Base-by-base conservation (phyloP, 2,113 vertebrate species). In the Syngnathus typhle region DNA sequence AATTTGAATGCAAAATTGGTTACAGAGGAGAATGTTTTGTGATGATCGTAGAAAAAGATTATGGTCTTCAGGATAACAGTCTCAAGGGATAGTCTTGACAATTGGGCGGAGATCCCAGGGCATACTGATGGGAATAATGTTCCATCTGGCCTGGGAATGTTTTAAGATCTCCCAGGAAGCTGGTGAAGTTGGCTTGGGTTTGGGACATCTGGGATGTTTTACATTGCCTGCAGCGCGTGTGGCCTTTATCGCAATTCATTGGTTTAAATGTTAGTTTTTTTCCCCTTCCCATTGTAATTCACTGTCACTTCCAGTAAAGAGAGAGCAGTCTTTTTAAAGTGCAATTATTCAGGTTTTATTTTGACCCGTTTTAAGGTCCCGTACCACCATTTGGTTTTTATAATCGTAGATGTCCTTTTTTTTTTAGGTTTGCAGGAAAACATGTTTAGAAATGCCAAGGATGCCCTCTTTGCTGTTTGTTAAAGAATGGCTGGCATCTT, bases 61-160 rank as follows among this genome's bases (percentile, higher is more conserved):
- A 47, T 11, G 51, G 47, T 27, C 5, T 69, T 59, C 63, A 62
- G 47, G 32, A 65, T 64, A 61, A 32, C 10, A 27, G 49, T 37
- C 54, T 67, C 43, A 32, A 10, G 36, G 56, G 23, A 64, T 58
- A 52, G 66, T 52, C 37, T 39, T 27, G 38, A 5, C 11, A 70
- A 52, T 62, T 23, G 54, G 44, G 19, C 52, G 43, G 19, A 60
- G 64, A 69, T 46, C 44, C 41, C 73, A 47, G 36, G 41, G 38
- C 43, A 56, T 7, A 46, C 11, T 6, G 27, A 54, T 38, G 13
- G 64, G 67, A 73, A 68, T 65, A 69, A 55, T 60, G 36, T 70
- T 65, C 59, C 59, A 73, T 73, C 51, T 63, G 43, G 62, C 32
- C 62, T 10, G 69, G 61, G 51, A 70, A 58, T 58, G 69, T 47